These are phyloP conservation scores for Tapirus indicus DNA, from an alignment of 2,797 vertebrate species.

Conservation along the genomic window DNA sequence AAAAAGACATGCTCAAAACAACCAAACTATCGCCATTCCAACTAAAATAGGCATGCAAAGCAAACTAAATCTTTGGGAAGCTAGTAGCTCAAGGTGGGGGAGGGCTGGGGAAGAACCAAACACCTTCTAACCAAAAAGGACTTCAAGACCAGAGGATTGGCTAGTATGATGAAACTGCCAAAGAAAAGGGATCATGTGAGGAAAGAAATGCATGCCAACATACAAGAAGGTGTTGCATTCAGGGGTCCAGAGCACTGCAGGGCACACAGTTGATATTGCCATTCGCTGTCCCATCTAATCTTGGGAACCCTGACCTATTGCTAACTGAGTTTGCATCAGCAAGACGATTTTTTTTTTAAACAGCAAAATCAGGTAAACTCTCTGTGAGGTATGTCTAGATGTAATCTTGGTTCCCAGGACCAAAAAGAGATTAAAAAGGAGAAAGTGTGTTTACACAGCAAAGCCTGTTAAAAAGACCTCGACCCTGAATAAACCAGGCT, in stretches of 20 bases:
- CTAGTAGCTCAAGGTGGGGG: slow-evolving; percentile 65
- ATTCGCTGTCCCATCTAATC: slow-evolving; percentile 11
- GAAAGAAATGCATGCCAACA: slow-evolving; percentile 87
- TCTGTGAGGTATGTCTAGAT: background rate
- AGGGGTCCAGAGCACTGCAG: slow-evolving; percentile 70
- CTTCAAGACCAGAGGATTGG: slow-evolving; percentile 79
- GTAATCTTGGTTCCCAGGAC: slow-evolving; percentile 52
- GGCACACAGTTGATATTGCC: background rate
- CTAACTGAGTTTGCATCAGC: slow-evolving; percentile 29
- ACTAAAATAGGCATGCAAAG: slow-evolving; percentile 92
- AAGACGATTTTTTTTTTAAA: background rate
- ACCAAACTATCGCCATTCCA: slow-evolving; percentile 90
- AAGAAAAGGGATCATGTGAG: slow-evolving; percentile 81
- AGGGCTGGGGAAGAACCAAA: slow-evolving; percentile 79
- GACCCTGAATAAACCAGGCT: slow-evolving; percentile 46
- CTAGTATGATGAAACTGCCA: slow-evolving; percentile 78
- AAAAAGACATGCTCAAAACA: slow-evolving; percentile 92
- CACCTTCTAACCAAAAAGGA: slow-evolving; percentile 81
- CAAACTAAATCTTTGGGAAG: slow-evolving; percentile 84
- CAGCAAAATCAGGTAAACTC: slow-evolving; percentile 19
- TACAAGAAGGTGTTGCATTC: slow-evolving; percentile 82
- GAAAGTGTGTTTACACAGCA: slow-evolving; percentile 68
- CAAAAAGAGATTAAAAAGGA: slow-evolving; percentile 69
- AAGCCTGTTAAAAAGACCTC: slow-evolving; percentile 72
- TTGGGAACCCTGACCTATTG: slow-evolving; percentile 41